These are phyloP conservation scores for Armadillidium nasatum DNA, from an alignment of 1,140 invertebrate genomes.

Conservation along the genomic window DNA sequence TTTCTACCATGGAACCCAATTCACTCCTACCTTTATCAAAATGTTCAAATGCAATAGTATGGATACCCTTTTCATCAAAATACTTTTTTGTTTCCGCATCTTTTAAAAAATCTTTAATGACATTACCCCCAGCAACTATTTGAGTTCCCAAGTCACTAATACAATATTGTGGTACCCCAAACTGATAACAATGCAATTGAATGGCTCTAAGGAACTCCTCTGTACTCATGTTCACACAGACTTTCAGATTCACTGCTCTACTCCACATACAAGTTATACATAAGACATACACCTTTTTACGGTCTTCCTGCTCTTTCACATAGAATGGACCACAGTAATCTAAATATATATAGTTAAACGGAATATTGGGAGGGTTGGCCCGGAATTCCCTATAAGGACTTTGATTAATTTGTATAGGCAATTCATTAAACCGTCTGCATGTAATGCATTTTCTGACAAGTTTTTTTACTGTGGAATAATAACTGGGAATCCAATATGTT, in stretches of 20 bases:
- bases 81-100: neutral
- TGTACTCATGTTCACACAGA: neutral
- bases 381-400: neutral
- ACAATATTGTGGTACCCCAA: neutral
- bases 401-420: slow-evolving; percentile 8
- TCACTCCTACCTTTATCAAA: neutral
- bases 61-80: neutral
- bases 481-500: neutral
- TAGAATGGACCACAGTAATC: neutral
- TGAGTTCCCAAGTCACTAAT: neutral
- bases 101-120: neutral
- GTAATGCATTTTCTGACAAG: neutral
- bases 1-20: no score
- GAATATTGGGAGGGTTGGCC: neutral
- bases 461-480: neutral
- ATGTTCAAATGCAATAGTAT: neutral
- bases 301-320: neutral
- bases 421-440: slow-evolving; percentile 15
- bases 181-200: neutral
- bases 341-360: neutral
- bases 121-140: neutral
- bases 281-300: neutral
- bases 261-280: slow-evolving; percentile 10
- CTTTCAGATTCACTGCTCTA: slow-evolving; percentile 12
- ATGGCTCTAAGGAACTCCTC: neutral